Conservation (phyloP, 2,113 vertebrate genomes). For the Tachysurus vachellii region DNA sequence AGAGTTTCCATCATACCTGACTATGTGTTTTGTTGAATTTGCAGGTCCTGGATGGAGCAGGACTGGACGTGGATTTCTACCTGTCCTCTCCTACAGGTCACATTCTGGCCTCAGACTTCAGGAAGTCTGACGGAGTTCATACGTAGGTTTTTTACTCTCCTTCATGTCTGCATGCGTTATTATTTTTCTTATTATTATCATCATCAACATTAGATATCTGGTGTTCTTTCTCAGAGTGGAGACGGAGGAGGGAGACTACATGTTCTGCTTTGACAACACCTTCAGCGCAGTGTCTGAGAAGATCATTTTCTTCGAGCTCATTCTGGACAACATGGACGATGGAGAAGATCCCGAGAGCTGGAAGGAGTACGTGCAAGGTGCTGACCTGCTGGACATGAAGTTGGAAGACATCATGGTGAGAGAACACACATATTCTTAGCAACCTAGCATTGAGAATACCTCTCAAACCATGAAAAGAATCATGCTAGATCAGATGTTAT, state of each 20-base stretch:
- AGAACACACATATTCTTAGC: not conserved
- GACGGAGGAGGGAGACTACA: constrained; percentile 93
- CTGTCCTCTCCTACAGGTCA: constrained; percentile 84
- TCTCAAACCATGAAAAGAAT: not conserved
- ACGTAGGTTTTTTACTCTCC: constrained; percentile 80
- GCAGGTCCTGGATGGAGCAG: constrained; percentile 92
- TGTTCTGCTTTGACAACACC: constrained; percentile 98
- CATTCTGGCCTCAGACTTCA: constrained; percentile 84
- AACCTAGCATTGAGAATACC: not conserved
- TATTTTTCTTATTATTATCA: not conserved
- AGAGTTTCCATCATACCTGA: not conserved
- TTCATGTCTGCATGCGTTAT: not conserved
- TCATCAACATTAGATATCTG: not conserved
- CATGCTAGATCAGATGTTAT: not conserved
- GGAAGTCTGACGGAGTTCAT: constrained; percentile 94
- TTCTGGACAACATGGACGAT: constrained; percentile 90
- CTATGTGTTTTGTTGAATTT: constrained; percentile 5
- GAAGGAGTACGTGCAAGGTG: constrained; percentile 90
- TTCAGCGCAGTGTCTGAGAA: constrained; percentile 95
- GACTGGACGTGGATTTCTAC: constrained; percentile 91
- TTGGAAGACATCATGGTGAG: constrained; percentile 94
- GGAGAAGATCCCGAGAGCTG: constrained; percentile 86
- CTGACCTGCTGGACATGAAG: constrained; percentile 93
- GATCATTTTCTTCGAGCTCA: constrained; percentile 97
- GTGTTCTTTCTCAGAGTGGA: constrained; percentile 77